Evolutionary conservation across 2,797 vertebrate genomes (phyloP).

Genomic region (Channallabes apus): DNA sequence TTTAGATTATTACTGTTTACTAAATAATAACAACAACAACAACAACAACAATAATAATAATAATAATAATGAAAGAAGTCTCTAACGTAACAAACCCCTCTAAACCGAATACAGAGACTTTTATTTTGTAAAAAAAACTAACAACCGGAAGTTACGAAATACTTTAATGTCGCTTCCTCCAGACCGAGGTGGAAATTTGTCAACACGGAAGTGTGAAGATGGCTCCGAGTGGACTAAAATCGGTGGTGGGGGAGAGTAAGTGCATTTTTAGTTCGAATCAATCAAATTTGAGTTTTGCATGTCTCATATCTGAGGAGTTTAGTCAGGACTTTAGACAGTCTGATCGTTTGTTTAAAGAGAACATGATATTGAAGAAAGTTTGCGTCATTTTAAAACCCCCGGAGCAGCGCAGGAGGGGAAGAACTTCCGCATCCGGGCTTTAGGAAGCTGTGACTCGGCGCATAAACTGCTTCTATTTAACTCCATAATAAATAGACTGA

Average conservation of each 20-base stretch:
- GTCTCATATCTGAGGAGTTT: not conserved
- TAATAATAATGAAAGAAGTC: not conserved
- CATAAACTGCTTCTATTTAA: not conserved
- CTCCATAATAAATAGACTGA: no score
- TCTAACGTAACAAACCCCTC: not conserved
- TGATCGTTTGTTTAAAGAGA: not conserved
- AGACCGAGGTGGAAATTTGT: constrained; percentile 37
- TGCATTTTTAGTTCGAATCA: constrained; percentile 23
- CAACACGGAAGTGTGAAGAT: constrained; percentile 72
- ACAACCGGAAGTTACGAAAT: not conserved
- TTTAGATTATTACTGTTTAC: not conserved
- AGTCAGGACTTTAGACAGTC: no score
- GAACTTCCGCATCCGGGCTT: constrained; percentile 52
- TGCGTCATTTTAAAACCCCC: constrained; percentile 33
- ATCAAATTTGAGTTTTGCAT: not conserved
- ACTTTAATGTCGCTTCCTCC: not conserved
- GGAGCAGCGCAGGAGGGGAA: not conserved
- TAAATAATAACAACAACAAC: not conserved
- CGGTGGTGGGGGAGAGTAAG: constrained; percentile 80
- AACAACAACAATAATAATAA: not conserved
- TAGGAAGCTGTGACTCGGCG: not conserved
- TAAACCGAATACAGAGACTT: not conserved
- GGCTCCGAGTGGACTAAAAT: constrained; percentile 79
- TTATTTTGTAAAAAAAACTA: not conserved
- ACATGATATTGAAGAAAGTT: not conserved